A percentile compares a stretch with the other conserved stretches of the same genome.
These are phyloP conservation scores for Mobula hypostoma DNA, from an alignment of 2,113 vertebrate species.

Conservation along the genomic window DNA sequence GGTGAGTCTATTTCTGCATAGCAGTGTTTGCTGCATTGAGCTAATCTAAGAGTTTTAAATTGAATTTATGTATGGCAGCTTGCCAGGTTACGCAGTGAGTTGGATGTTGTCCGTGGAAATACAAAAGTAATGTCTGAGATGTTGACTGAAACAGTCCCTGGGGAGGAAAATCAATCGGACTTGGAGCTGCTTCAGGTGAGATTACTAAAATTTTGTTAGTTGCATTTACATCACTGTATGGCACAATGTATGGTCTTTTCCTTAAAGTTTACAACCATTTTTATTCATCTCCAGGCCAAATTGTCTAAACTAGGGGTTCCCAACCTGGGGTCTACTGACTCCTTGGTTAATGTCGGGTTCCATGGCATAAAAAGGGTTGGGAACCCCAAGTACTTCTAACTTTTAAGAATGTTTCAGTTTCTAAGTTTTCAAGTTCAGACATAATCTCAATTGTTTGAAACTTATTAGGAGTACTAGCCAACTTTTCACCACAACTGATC, in stretches of 20 bases:
- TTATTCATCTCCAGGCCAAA: neutral
- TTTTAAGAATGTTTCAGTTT: neutral
- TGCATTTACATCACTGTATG: neutral
- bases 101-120: slow-evolving; percentile 93
- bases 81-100: slow-evolving; percentile 82
- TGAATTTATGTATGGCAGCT: slow-evolving; percentile 58
- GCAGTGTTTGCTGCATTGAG: neutral
- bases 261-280: neutral
- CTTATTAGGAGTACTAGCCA: neutral
- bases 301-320: neutral
- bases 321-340: too few species aligned
- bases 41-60: slow-evolving; percentile 28
- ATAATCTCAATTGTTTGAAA: neutral
- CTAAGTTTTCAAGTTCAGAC: too few species aligned
- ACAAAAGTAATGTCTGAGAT: slow-evolving; percentile 99
- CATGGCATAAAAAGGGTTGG: too few species aligned
- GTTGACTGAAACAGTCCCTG: slow-evolving; percentile 95
- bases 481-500: neutral
- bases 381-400: neutral
- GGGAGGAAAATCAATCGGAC: slow-evolving; percentile 91
- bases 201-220: neutral
- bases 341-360: too few species aligned
- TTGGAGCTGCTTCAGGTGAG: slow-evolving; percentile 86
- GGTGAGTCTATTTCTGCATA: neutral
- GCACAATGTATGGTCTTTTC: neutral